Base-by-base conservation (phyloP, 2,888 invertebrate species). In the Shargacucullia verbasci region DNA sequence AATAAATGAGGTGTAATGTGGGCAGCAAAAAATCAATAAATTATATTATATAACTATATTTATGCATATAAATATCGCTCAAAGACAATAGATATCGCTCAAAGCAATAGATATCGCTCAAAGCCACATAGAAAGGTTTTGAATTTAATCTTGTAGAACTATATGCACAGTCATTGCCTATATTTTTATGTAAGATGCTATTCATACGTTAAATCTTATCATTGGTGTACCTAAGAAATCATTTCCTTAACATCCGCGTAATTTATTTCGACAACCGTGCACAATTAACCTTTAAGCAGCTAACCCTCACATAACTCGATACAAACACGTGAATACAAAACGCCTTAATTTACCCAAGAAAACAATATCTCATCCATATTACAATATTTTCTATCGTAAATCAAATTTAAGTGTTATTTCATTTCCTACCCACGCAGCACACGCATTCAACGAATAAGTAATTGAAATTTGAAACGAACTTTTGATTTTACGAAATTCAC, bases 391-490 rank as follows among this genome's bases (percentile, higher is more conserved):
- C 85, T 76, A 78, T 73, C 85, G 88, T 94, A 94, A 94, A 94
- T 94, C 94, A 93, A 73, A 81, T 90, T 90, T 91, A 94, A 93
- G 92, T 91, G 88, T 91, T 92, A 89, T 94, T 94, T 93, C 93
- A 94, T 94, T 94, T 94, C 94, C 94, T 91, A 84, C 87, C 81
- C 83, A 86, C 86, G 86, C 88, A 86, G 89, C 88, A 89, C 91
- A 92, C 90, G 92, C 92, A 88, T 92, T 88, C 89, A 85, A 87
- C 91, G 91, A 92, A 89, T 90, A 91, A 92, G 90, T 93, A 94
- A 94, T 94, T 94, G 93, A 93, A 93, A 92, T 92, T 88, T 87
- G 87, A 90, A 91, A 90, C 86, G 87, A 92, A 93, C 91, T 94
- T 93, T 91, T 89, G 91, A 92, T 93, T 94, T 92, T 87, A 87